Conservation (phyloP, 2,888 invertebrate species). For the Hydropsyche betteni region DNA sequence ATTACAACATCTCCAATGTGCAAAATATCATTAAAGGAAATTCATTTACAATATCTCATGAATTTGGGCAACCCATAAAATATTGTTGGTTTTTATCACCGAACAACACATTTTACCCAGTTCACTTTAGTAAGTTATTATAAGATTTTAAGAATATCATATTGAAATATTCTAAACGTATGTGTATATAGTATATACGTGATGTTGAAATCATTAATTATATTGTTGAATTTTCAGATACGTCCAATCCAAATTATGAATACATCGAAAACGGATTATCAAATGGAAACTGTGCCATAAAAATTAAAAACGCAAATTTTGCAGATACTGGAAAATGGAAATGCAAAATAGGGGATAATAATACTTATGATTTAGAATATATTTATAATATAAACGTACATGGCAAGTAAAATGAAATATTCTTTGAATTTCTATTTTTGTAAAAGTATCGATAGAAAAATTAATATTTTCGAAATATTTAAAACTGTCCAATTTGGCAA, state of each 20-base stretch:
- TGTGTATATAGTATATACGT: too few relatives aligned
- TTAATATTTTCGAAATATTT: not conserved
- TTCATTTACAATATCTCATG: slow-evolving; percentile 35
- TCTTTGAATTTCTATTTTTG: not conserved
- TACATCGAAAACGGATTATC: slow-evolving; percentile 44
- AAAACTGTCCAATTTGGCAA: too few relatives aligned
- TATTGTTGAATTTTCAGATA: slow-evolving; percentile 28
- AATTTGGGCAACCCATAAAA: slow-evolving; percentile 22
- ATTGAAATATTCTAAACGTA: too few relatives aligned
- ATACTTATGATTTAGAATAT: slow-evolving; percentile 18
- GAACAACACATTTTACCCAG: slow-evolving; percentile 38
- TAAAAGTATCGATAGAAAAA: not conserved
- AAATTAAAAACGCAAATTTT: slow-evolving; percentile 34
- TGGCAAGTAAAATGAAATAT: slow-evolving; percentile 27
- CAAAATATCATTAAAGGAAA: slow-evolving; percentile 29
- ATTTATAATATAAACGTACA: slow-evolving; percentile 37
- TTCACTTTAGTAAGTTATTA: slow-evolving; percentile 32
- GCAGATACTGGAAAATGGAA: slow-evolving; percentile 45
- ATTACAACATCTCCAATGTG: not conserved
- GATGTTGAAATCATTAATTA: not conserved
- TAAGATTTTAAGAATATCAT: not conserved
- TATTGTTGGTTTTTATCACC: slow-evolving; percentile 49
- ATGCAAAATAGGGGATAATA: slow-evolving; percentile 43
- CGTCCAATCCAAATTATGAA: slow-evolving; percentile 36
- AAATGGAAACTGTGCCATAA: slow-evolving; percentile 48